Evolutionary conservation across 2,888 invertebrate species (phyloP).

Genomic region (Patella ulyssiponensis): DNA sequence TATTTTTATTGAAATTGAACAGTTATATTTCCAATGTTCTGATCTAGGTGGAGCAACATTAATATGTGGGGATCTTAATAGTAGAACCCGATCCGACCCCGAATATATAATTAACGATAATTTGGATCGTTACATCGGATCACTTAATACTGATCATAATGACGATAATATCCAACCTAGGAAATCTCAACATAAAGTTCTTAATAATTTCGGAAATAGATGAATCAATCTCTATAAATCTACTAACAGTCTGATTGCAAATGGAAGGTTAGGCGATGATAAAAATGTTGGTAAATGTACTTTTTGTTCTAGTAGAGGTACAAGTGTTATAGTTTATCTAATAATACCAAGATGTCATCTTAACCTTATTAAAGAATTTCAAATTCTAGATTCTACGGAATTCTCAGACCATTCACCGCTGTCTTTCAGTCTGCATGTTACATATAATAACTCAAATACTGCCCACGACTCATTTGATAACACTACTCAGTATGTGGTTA

Average conservation of each 20-base stretch:
- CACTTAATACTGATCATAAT: background rate
- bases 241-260: slow-evolving; percentile 17
- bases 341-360: background rate
- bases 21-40: background rate
- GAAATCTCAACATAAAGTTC: background rate
- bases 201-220: slow-evolving; percentile 20
- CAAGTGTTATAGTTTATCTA: slow-evolving; percentile 22
- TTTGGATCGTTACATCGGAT: background rate
- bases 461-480: too few relatives aligned
- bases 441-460: background rate
- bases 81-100: background rate
- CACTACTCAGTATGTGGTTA: background rate
- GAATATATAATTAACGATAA: background rate
- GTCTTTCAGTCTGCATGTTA: background rate
- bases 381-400: slow-evolving; percentile 11
- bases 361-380: slow-evolving; percentile 12
- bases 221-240: slow-evolving; percentile 18
- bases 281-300: slow-evolving; percentile 13
- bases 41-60: background rate
- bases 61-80: background rate
- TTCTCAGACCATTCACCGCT: background rate
- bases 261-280: slow-evolving; percentile 21
- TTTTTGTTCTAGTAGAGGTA: slow-evolving; percentile 13
- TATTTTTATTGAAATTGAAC: background rate
- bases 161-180: background rate